These are phyloP conservation scores for Mnemiopsis leidyi DNA, from an alignment of 37 sponge, comb jelly and placozoan species.

Conservation along the genomic window DNA sequence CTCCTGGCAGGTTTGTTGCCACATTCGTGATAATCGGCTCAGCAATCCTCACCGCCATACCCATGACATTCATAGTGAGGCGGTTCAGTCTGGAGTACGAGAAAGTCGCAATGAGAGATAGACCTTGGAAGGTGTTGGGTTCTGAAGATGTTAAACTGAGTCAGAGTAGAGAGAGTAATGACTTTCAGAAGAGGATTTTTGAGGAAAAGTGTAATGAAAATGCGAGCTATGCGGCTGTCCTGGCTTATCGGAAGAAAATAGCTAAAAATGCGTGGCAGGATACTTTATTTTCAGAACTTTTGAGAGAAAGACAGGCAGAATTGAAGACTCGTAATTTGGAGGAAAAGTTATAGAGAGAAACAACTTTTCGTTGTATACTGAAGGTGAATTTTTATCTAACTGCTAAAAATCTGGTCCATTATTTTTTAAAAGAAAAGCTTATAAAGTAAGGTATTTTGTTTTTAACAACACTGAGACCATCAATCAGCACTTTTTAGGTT, in stretches of 20 bases:
- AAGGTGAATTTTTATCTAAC: too few species aligned
- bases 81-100: conserved; percentile 48
- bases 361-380: too few species aligned
- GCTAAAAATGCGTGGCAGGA: not conserved
- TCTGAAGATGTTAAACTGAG: not conserved
- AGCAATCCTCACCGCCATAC: not conserved
- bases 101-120: not conserved
- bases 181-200: not conserved
- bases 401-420: too few species aligned
- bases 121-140: not conserved
- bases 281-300: not conserved
- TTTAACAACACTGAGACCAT: too few species aligned
- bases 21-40: not conserved
- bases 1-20: not conserved
- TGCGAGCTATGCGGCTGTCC: not conserved
- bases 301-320: not conserved
- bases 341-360: not conserved
- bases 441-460: too few species aligned
- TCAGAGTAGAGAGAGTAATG: not conserved
- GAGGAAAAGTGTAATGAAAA: conserved; percentile 22
- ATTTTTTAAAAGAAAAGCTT: too few species aligned
- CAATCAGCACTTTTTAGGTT: too few species aligned
- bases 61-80: not conserved
- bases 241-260: not conserved
- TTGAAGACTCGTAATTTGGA: not conserved